Conservation (phyloP, 1,140 invertebrate genomes). For the Belonocnema kinseyi region DNA sequence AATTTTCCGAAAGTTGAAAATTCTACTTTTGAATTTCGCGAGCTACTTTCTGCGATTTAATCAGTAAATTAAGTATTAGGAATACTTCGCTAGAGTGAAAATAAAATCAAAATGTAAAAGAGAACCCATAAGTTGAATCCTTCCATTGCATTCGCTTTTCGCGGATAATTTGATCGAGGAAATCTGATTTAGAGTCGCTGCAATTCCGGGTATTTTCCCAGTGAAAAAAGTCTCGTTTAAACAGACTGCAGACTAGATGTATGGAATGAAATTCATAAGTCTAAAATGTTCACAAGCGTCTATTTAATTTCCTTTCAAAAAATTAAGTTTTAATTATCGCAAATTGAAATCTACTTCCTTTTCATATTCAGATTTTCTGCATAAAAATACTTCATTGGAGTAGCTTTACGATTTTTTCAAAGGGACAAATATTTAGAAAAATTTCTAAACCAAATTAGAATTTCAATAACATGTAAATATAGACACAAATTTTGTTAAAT, state of each 20-base stretch:
- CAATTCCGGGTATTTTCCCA: not conserved
- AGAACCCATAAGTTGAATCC: conserved; percentile 27
- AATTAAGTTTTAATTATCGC: no score
- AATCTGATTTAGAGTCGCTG: conserved; percentile 5
- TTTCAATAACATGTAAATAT: no score
- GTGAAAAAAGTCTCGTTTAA: not conserved
- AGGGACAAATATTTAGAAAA: no score
- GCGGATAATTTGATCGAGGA: conserved; percentile 16
- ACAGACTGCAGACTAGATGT: not conserved
- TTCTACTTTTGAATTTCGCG: not conserved
- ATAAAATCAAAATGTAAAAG: conserved; percentile 28
- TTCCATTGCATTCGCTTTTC: conserved; percentile 14
- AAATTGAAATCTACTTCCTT: no score
- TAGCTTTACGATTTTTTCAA: no score
- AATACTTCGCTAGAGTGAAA: not conserved
- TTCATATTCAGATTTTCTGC: no score
- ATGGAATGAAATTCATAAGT: not conserved
- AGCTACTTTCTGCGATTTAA: not conserved
- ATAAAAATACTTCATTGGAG: no score
- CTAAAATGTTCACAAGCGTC: not conserved
- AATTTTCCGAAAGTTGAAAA: not conserved
- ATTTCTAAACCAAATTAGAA: no score
- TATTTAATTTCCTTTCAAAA: no score
- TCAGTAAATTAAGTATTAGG: conserved; percentile 9
- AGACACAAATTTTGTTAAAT: no score